Base-by-base conservation (phyloP, 2,888 invertebrate species). In the Clepsis dumicolana region DNA sequence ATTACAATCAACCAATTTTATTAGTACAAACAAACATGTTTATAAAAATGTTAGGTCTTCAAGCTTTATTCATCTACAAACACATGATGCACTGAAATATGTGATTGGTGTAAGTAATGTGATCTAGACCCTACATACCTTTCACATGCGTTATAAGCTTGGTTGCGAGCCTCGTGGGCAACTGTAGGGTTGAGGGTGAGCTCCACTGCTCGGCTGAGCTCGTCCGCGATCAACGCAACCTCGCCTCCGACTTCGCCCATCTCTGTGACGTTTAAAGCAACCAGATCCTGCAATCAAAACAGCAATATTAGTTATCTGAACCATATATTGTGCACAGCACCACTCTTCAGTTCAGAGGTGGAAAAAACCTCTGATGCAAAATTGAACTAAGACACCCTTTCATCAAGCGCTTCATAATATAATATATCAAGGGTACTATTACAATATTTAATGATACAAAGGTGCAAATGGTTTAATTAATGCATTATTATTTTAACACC, bases 71-170 rank as follows among this genome's bases (percentile, higher is more conserved):
- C 10, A 32, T 32, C 32, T 32, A 8, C n/a, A n/a, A n/a, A n/a
- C n/a, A n/a, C n/a, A n/a, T n/a, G n/a, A n/a, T n/a, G 8, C 29
- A 29, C 29, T 3, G 29, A 29, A 29, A 8, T 8, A 29, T 10
- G 5, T 38, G 16, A 44, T 2, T 5, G 38, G n/a, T 18, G 5
- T 44, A 35, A 35, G 12, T 21, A n/a, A n/a, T n/a, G n/a, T n/a
- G n/a, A n/a, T n/a, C n/a, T n/a, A n/a, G 48, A 21, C 10, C 21
- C 8, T 21, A 48, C 21, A 57, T 80, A 93, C 84, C 95, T 95
- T 86, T 97, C 97, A 81, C 97, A 97, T 29, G 97, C 97, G 88
- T 96, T 96, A 81, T 97, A 97, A 0, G 98, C 97, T 83, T 97
- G 97, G 73, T 95, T 94, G 61, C 98, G 95, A 71, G 96, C 96